Conservation (phyloP, 2,888 invertebrate species). For the Ochlodes sylvanus region DNA sequence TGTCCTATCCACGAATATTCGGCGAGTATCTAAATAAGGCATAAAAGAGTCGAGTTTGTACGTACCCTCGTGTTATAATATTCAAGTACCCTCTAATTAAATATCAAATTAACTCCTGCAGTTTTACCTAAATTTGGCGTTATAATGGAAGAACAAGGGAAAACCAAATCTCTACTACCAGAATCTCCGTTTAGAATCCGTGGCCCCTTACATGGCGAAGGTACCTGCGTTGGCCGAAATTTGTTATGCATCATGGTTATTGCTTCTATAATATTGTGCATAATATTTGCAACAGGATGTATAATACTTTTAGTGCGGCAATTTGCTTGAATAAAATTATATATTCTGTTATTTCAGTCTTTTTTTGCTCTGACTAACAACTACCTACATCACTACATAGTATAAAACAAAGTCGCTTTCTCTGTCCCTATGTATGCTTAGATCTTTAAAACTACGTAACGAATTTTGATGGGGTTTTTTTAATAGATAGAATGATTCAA, state of each 20-base stretch:
- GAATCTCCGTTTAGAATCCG: constrained; percentile 27
- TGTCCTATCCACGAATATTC: too few relatives aligned
- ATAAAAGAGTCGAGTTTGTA: too few relatives aligned
- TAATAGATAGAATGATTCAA: too few relatives aligned
- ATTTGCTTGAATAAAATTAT: constrained; percentile 34
- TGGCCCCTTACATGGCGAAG: constrained; percentile 35
- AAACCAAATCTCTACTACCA: neutral
- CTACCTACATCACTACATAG: too few relatives aligned
- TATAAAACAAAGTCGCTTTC: too few relatives aligned
- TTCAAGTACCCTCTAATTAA: too few relatives aligned
- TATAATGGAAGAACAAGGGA: neutral
- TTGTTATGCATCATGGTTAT: neutral
- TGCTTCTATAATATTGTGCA: constrained; percentile 15
- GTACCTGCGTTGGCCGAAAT: constrained; percentile 18
- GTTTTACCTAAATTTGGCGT: constrained; percentile 1
- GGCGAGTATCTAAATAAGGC: too few relatives aligned
- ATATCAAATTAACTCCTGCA: neutral
- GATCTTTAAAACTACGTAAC: too few relatives aligned
- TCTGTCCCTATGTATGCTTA: too few relatives aligned
- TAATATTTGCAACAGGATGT: constrained; percentile 1
- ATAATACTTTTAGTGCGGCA: constrained; percentile 25
- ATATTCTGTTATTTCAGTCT: constrained; percentile 1
- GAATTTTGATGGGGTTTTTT: too few relatives aligned
- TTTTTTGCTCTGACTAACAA: too few relatives aligned
- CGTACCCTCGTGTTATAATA: too few relatives aligned